These are phyloP conservation scores for Orbicella faveolata DNA, from an alignment of 64 coral and sea anemone genomes.

Conservation along the genomic window DNA sequence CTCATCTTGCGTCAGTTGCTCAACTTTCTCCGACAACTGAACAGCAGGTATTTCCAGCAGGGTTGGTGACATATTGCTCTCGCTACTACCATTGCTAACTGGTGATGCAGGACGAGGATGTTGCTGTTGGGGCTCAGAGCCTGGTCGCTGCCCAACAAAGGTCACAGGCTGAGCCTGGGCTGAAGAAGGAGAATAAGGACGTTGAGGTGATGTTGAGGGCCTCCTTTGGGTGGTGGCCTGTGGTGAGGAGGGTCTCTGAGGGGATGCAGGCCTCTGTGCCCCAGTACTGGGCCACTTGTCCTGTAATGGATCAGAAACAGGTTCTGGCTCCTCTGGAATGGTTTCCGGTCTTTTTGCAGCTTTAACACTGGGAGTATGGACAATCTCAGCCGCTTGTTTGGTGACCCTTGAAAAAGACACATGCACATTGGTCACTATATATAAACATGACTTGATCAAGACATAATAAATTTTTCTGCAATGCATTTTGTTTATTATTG, in stretches of 20 bases:
- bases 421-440: no score
- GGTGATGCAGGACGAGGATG: background rate
- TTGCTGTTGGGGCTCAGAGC: background rate
- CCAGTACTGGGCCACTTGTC: slow-evolving; percentile 3
- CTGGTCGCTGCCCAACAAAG: background rate
- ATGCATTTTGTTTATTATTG: no score
- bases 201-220: slow-evolving; percentile 46
- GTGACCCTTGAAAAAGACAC: background rate
- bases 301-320: background rate
- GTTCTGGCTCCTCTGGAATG: slow-evolving; percentile 47
- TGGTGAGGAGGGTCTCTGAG: slow-evolving; percentile 12
- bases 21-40: slow-evolving; percentile 79
- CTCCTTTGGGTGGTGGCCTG: slow-evolving; percentile 12
- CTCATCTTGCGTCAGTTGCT: slow-evolving; percentile 77
- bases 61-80: slow-evolving; percentile 48
- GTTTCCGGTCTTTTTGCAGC: slow-evolving; percentile 36
- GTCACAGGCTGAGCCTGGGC: background rate
- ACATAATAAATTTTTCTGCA: no score
- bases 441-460: no score
- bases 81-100: background rate
- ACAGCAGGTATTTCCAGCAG: slow-evolving; percentile 66
- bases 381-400: slow-evolving; percentile 22
- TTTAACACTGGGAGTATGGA: background rate
- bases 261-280: no score
- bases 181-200: slow-evolving; percentile 14